Base-by-base conservation (phyloP, 2,797 vertebrate genomes). In the Lutjanus campechanus region DNA sequence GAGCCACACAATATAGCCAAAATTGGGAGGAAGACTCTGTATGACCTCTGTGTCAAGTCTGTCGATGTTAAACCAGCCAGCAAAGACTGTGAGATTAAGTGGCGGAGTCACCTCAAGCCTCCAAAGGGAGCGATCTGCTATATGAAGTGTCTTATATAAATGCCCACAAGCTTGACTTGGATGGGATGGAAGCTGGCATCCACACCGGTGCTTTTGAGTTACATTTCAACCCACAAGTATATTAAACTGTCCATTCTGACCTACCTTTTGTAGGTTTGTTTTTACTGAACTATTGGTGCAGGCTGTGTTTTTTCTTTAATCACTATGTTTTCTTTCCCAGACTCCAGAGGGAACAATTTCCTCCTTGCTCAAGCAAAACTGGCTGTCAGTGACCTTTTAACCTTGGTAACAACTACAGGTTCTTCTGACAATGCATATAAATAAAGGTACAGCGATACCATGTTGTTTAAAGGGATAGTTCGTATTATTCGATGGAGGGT, bases 31-130 rank as follows among this genome's bases (percentile, higher is more conserved):
- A 81, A 66, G 49, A 69, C 19, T 77, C 12, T 36, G 61, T 19
- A 9, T 47, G 78, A 80, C 82, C 76, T 76, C 47, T 29, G 50
- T 73, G 79, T 83, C 70, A 68, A 76, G 55, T 74, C 72, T 68
- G 66, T 76, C 72, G 53, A 11, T 72, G 73, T 71, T 79, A 69
- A 75, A 73, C 63, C 54, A 64, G 36, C 25, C 69, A 25, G 69
- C 44, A 67, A 68, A 72, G 51, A 77, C 71, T 63, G 55, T 63
- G 50, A 86, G 64, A 77, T 80, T 60, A 81, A 81, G 61, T 49
- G 58, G 36, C 49, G 46, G 44, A 76, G 55, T 68, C 29, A 59
- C 55, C 71, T 59, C 43, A 36, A 60, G 49, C 20, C 47, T 72
- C 62, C 7, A 29, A 29, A 58, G 36, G 51, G 41, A 76, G 44